Conservation (phyloP, 2,113 vertebrate genomes). For the Aspidoscelis tigris region DNA sequence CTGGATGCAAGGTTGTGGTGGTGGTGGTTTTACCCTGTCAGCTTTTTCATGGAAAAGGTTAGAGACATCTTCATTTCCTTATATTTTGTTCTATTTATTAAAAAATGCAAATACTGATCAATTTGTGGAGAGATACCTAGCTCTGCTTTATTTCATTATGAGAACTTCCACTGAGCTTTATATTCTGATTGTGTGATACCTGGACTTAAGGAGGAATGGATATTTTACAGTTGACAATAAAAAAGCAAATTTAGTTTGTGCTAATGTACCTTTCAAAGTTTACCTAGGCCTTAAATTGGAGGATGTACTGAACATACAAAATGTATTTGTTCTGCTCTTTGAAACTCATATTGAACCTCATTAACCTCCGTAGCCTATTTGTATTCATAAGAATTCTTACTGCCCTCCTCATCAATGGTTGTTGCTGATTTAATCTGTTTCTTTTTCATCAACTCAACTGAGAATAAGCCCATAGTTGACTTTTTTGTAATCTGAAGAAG, state of each 20-base stretch:
- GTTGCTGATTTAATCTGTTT: constrained; percentile 60
- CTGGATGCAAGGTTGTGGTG: neutral
- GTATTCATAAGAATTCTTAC: constrained; percentile 64
- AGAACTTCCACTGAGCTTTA: constrained; percentile 37
- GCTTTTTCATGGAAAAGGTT: neutral
- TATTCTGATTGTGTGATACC: constrained; percentile 19
- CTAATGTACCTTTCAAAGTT: constrained; percentile 59
- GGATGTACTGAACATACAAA: constrained; percentile 45
- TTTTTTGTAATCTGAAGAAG: constrained; percentile 62
- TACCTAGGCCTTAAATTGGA: constrained; percentile 44
- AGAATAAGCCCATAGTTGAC: constrained; percentile 59
- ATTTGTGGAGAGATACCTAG: constrained; percentile 13
- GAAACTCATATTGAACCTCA: constrained; percentile 62
- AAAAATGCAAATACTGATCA: constrained; percentile 20
- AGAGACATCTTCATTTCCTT: neutral
- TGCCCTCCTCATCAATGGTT: constrained; percentile 54
- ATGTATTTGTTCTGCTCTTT: constrained; percentile 40
- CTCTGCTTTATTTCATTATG: constrained; percentile 24
- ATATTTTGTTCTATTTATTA: neutral
- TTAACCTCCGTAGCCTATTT: constrained; percentile 71
- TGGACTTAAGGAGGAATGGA: neutral
- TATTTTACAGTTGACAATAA: constrained; percentile 46
- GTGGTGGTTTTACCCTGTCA: neutral
- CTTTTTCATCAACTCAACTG: constrained; percentile 47
- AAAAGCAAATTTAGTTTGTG: constrained; percentile 50